Base-by-base conservation (phyloP, 2,888 invertebrate species). In the Stenodema calcarata region DNA sequence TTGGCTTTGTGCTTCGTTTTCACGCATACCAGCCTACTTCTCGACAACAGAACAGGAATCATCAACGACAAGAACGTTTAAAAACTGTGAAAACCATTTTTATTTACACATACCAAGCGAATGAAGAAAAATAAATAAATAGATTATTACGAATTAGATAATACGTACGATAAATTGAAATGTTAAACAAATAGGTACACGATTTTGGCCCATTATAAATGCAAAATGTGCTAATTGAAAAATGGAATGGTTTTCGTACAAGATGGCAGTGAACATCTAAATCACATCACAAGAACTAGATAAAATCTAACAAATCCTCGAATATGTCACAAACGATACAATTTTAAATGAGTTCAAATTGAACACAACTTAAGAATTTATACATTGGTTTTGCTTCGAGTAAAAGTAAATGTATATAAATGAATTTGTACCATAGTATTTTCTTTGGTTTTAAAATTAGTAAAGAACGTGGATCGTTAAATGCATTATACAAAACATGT, bases 261-360 rank as follows among this genome's bases (percentile, higher is more conserved):
- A 84, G 75, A 28, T 84, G 84, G 84, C 84, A 84, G 84, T 84
- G 84, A 84, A 84, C 73, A 84, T 69, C 82, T 82, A 82, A 62
- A 82, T 69, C 82, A 82, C 82, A 82, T 82, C 82, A 82, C 82
- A 82, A 82, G 54, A 80, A 35, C 69, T 82, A 82, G 70, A 69
- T 69, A 69, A 35, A 69, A 82, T 78, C 78, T 78, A 78, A 73
- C 73, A 42, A 78, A 78, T 41, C 18, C 35, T 11, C 41, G 30
- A 70, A 14, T 30, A 41, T 4, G 35, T 41, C 18, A 73, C 35
- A 41, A 41, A 78, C 9, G 42, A 44, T 44, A 23, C 16, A 41
- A 23, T 41, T 73, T 41, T 44, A 78, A 78, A 78, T 78, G 44
- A 44, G 14, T 44, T 23, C 41, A n/a, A 28, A 14, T 62, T 16